A percentile compares a stretch with the other conserved stretches of the same genome.
Conservation (phyloP, 2,113 vertebrate species). For the Scartelaos histophorus region DNA sequence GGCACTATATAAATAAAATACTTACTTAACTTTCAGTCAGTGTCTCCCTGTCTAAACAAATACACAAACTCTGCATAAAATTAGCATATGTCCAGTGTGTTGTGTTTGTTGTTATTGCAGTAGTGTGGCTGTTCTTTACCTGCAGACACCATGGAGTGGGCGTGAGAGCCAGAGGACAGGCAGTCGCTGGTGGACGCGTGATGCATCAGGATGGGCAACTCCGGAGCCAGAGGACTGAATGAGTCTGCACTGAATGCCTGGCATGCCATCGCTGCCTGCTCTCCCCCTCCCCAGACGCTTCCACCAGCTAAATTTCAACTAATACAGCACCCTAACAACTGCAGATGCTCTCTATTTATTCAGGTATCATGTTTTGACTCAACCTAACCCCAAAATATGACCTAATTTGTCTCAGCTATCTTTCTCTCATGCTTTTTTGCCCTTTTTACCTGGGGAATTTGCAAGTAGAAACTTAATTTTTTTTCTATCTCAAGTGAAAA, state of each 20-base stretch:
- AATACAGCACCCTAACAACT: slow-evolving; percentile 1
- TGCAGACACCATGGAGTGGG: slow-evolving; percentile 91
- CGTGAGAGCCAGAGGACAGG: slow-evolving; percentile 85
- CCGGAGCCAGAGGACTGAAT: slow-evolving; percentile 84
- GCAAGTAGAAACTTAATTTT: no score
- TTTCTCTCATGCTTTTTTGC: slow-evolving; percentile 6
- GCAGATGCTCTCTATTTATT: background rate
- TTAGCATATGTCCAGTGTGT: background rate
- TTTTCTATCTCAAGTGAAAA: no score
- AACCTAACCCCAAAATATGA: background rate
- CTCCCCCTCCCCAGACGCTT: background rate
- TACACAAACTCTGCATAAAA: background rate
- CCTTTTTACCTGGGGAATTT: background rate
- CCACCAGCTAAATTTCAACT: background rate
- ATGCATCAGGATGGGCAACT: slow-evolving; percentile 95
- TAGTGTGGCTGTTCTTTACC: slow-evolving; percentile 75
- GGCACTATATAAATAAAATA: no score
- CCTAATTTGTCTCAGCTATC: slow-evolving; percentile 1
- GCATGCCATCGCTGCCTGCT: slow-evolving; percentile 82
- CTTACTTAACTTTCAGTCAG: background rate
- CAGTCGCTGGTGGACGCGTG: slow-evolving; percentile 86
- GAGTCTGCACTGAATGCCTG: slow-evolving; percentile 88
- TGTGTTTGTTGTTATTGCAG: background rate
- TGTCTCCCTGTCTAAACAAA: background rate
- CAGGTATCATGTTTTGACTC: background rate